These are phyloP conservation scores for Artibeus lituratus DNA, from an alignment of 2,797 vertebrate species.

Conservation along the genomic window DNA sequence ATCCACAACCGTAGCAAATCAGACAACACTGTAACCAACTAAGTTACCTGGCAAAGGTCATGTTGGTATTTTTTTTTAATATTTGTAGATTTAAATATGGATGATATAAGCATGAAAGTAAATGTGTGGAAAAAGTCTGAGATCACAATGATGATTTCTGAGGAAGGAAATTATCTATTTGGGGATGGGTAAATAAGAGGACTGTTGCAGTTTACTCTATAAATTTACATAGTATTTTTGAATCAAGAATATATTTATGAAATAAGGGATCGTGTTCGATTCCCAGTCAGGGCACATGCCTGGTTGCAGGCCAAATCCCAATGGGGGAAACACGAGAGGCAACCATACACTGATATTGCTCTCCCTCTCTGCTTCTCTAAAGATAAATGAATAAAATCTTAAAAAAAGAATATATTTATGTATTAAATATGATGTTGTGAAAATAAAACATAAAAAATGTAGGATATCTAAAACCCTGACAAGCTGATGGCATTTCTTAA, in stretches of 20 bases:
- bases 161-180: not conserved
- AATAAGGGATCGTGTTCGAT: no score
- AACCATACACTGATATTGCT: no score
- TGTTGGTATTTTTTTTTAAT: not conserved
- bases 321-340: no score
- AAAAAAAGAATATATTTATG: not conserved
- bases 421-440: not conserved
- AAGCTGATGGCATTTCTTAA: not conserved
- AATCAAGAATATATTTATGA: not conserved
- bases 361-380: no score
- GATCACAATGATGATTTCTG: not conserved
- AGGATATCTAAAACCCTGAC: not conserved
- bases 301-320: no score
- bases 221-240: not conserved
- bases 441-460: not conserved
- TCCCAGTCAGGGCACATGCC: no score
- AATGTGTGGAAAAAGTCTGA: not conserved
- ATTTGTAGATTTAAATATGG: not conserved
- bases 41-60: not conserved
- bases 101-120: not conserved
- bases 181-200: not conserved
- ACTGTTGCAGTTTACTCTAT: not conserved
- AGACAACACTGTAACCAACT: not conserved
- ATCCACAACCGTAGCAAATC: not conserved
- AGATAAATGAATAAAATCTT: no score